phyloP scores from a whole-genome alignment of 2,797 vertebrate genomes.

The Amazona finschi region DNA sequence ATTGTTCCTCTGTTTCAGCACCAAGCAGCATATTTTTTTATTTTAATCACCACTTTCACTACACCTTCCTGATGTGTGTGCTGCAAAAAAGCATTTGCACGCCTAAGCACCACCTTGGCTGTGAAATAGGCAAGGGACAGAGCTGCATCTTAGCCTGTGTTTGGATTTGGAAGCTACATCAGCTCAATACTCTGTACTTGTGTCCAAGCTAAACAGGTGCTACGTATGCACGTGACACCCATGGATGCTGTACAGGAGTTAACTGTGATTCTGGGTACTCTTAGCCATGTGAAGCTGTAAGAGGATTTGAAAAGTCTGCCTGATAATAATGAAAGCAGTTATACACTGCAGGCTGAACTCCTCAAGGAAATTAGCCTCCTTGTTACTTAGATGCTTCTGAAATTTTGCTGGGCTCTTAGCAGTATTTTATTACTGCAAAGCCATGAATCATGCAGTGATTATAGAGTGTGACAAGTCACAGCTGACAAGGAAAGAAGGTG shows the following conservation, averaged over 20 bases:
- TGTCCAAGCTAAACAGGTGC: neutral
- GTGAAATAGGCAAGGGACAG: neutral
- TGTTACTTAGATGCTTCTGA: neutral
- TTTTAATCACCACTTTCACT: neutral
- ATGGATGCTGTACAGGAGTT: rapidly evolving
- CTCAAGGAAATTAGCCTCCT: neutral
- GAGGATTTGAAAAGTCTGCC: neutral
- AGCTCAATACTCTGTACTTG: neutral
- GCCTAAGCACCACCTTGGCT: neutral
- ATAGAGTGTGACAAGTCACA: neutral
- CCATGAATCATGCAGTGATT: neutral
- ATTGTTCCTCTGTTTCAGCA: neutral
- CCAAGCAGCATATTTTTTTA: neutral
- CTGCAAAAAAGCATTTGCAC: neutral
- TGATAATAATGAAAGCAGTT: neutral
- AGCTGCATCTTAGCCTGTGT: neutral
- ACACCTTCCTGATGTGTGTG: neutral
- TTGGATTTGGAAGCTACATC: neutral
- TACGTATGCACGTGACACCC: rapidly evolving
- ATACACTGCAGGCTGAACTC: neutral
- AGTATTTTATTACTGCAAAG: neutral
- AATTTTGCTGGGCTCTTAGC: neutral
- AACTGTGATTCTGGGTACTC: neutral
- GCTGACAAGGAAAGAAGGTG: neutral
- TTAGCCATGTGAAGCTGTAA: neutral